A percentile compares a stretch with the other conserved stretches of the same genome.
These are phyloP conservation scores for Lissocephala sabroskyi DNA, from an alignment of 2,888 invertebrate genomes.

Conservation along the genomic window DNA sequence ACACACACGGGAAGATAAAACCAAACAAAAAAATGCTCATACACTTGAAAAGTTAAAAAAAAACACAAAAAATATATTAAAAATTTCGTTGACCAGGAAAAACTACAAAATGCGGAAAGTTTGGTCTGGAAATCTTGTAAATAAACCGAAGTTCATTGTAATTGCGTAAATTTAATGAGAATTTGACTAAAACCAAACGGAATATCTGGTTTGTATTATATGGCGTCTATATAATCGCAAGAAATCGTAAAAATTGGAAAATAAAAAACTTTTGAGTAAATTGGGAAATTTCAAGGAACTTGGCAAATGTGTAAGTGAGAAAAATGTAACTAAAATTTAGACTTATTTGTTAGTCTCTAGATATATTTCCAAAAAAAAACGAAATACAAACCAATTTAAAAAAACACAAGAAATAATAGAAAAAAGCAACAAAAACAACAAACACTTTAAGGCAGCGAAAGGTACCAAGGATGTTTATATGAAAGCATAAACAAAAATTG, in stretches of 20 bases:
- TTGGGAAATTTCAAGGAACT: conserved; percentile 61
- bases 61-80: conserved; percentile 13
- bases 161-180: not conserved
- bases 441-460: conserved; percentile 48
- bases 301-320: conserved; percentile 49
- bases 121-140: not conserved
- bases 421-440: conserved; percentile 10
- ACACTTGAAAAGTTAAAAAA: conserved; percentile 53
- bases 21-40: conserved; percentile 62
- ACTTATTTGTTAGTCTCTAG: conserved; percentile 65
- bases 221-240: conserved; percentile 18
- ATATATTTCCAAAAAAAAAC: conserved; percentile 56
- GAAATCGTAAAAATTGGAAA: conserved; percentile 23
- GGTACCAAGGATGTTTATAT: conserved; percentile 67
- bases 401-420: conserved; percentile 39
- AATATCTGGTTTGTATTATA: conserved; percentile 55
- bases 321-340: conserved; percentile 61
- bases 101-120: conserved; percentile 3
- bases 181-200: conserved; percentile 9
- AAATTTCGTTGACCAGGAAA: not conserved
- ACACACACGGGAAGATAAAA: conserved; percentile 6
- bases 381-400: conserved; percentile 9
- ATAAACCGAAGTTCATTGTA: not conserved
- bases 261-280: conserved; percentile 38
- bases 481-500: conserved; percentile 31